These are phyloP conservation scores for Tetramorium parvispinum DNA, from an alignment of 1,140 invertebrate genomes.

Conservation along the genomic window DNA sequence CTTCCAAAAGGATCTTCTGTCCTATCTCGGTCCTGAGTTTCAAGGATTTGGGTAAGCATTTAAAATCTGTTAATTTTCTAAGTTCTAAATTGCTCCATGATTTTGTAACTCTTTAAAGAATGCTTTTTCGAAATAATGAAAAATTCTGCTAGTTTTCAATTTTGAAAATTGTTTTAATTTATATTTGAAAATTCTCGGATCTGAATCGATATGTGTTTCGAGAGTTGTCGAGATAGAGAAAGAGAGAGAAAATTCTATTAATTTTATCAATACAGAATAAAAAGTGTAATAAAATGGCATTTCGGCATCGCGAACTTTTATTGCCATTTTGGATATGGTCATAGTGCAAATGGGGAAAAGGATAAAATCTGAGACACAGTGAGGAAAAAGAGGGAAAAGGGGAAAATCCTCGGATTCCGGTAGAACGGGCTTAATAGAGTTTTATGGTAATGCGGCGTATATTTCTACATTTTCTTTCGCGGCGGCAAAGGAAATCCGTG, in stretches of 20 bases:
- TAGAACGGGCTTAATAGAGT: conserved; percentile 58
- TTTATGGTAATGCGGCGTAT: conserved; percentile 61
- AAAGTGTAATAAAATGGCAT: background rate
- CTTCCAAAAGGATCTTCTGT: conserved; percentile 91
- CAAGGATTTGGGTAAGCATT: conserved; percentile 87
- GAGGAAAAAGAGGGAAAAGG: conserved; percentile 12
- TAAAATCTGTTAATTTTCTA: background rate
- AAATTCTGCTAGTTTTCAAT: background rate
- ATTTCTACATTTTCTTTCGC: conserved; percentile 62
- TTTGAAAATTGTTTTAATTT: background rate
- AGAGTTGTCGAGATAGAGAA: background rate
- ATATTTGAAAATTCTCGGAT: background rate
- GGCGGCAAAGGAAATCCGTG: conserved; percentile 59
- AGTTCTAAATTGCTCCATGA: background rate
- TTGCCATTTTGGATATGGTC: conserved; percentile 5
- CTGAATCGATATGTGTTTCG: background rate
- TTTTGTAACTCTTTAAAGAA: background rate
- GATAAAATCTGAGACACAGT: conserved; percentile 13
- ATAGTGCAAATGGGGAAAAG: conserved; percentile 25
- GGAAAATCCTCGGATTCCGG: conserved; percentile 57
- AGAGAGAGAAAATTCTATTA: background rate
- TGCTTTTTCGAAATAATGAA: background rate
- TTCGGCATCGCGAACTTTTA: conserved; percentile 10
- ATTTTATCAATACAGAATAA: background rate
- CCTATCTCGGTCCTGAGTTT: conserved; percentile 89